A percentile compares a stretch with the other conserved stretches of the same genome.
These are phyloP conservation scores for Pimpla rufipes DNA, from an alignment of 2,888 invertebrate genomes.

Conservation along the genomic window DNA sequence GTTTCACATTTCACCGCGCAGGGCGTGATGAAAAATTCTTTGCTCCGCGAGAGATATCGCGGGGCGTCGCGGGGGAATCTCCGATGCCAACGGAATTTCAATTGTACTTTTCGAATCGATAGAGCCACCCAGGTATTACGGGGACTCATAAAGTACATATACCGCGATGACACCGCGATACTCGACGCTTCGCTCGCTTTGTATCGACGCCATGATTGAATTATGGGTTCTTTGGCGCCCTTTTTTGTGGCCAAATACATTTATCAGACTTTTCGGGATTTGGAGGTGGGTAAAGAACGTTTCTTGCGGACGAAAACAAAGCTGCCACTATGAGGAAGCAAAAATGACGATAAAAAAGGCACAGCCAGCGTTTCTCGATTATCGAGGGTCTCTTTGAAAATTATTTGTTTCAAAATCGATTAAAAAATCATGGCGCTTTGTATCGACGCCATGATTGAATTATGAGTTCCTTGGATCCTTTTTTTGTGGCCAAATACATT, in stretches of 20 bases:
- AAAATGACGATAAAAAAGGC: neutral
- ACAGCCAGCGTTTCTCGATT: neutral
- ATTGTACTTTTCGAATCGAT: slow-evolving; percentile 40
- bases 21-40: slow-evolving; percentile 67
- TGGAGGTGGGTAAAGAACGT: neutral
- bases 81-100: slow-evolving; percentile 57
- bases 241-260: neutral
- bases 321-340: neutral
- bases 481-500: neutral
- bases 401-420: too few species aligned
- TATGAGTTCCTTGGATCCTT: neutral
- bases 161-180: neutral
- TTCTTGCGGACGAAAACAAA: neutral
- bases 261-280: neutral
- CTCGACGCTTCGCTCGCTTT: neutral
- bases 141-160: slow-evolving; percentile 4
- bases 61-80: slow-evolving; percentile 31
- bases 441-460: slow-evolving; percentile 23
- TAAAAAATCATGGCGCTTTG: neutral
- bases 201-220: slow-evolving; percentile 15
- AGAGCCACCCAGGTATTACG: slow-evolving; percentile 9
- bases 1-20: slow-evolving; percentile 19
- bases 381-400: neutral
- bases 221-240: neutral
- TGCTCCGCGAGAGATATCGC: slow-evolving; percentile 41